phyloP scores from a whole-genome alignment of 2,113 vertebrate genomes.

The Triplophysa rosa region DNA sequence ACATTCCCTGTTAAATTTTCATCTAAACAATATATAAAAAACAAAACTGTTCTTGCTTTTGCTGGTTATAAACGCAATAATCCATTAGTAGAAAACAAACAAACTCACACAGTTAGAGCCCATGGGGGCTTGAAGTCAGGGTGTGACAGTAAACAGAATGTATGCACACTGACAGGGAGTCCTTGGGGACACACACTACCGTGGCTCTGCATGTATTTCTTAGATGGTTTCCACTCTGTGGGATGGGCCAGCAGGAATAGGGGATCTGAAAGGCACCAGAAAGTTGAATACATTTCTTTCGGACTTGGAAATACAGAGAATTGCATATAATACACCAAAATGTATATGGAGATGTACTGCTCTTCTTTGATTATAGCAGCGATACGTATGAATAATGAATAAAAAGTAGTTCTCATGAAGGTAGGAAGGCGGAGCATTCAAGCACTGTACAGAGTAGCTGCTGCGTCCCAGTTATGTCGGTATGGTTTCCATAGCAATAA shows the following conservation, averaged over 20 bases:
- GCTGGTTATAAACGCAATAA: slow-evolving; percentile 3
- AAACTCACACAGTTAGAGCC: slow-evolving; percentile 21
- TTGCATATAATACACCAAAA: not conserved
- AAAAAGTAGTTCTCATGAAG: not conserved
- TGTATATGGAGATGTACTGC: not conserved
- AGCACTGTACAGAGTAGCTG: slow-evolving; percentile 39
- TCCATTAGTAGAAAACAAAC: slow-evolving; percentile 21
- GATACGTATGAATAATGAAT: not conserved
- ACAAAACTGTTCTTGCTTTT: not conserved
- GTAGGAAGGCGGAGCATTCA: not conserved
- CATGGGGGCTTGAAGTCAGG: not conserved
- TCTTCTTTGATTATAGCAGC: not conserved
- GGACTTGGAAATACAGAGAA: not conserved
- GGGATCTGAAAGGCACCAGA: not conserved
- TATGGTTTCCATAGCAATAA: slow-evolving; percentile 46
- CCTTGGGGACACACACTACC: slow-evolving; percentile 25
- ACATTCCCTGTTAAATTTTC: no score
- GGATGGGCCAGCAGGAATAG: not conserved
- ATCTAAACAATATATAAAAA: no score
- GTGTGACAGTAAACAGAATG: slow-evolving; percentile 38
- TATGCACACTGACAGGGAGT: slow-evolving; percentile 37
- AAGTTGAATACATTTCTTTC: not conserved
- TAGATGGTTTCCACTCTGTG: slow-evolving; percentile 18
- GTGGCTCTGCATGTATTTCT: slow-evolving; percentile 1
- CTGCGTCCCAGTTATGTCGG: slow-evolving; percentile 63